Evolutionary conservation across 1,140 invertebrate species (phyloP), one percentile per base, ranked within the genome.

Genomic region (Drosophila carrolli): DNA sequence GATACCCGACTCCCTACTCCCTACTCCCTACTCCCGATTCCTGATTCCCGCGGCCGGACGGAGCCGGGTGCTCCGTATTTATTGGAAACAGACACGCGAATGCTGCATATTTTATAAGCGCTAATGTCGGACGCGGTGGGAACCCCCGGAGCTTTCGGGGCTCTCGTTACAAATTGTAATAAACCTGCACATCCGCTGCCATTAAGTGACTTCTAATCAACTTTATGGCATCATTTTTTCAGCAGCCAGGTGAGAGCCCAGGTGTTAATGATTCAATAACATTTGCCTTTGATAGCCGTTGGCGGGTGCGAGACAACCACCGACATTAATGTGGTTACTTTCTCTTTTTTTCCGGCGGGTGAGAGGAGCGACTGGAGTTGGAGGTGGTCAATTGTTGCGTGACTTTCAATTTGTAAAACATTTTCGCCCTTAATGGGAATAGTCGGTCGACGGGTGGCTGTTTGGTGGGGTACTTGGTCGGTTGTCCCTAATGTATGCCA

Each of bases 191-290:
- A 86, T 86, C 82, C 82, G 82, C 60, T 79, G 82, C 82, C 75
- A 82, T 83, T 88, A 88, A 86, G 82, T 86, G 82, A 88, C 82
- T 86, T 88, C 83, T 86, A 86, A 86, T 86, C 85, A 88, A 86
- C 83, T 86, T 88, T 88, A 88, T 83, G 79, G 82, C 83, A 88
- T 88, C 63, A 74, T 76, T 73, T 83, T 88, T 73, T 71, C 53
- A 44, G 67, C 48, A 23, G 55, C 32, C 14, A 54, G 67, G 29
- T 43, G 27, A 44, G 55, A 38, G 54, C 23, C 54, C 57, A 89
- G 84, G 84, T 89, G 84, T 89, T 89, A 89, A 89, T 89, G 84
- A 89, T 89, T 89, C 84, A 89, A 89, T 89, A 89, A 89, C 84
- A 84, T 89, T 89, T 81, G 63, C 80, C 80, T 75, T 82, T 76